phyloP scores from a whole-genome alignment of 2,797 vertebrate genomes.

The Rallus crepitans region DNA sequence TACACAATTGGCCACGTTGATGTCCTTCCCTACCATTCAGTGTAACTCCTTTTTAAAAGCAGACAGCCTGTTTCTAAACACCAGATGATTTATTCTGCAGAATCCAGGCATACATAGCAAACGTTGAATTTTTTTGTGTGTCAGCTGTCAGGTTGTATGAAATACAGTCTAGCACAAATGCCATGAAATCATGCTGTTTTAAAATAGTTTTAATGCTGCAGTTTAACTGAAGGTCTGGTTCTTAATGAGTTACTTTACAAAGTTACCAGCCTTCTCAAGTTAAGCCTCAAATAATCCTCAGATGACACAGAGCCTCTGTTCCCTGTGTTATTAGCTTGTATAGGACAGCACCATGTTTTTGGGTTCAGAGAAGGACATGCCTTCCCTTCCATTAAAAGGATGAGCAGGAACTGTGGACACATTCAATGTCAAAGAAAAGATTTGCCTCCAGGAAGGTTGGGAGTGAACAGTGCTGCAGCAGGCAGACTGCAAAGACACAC shows the following conservation, averaged over 20 bases:
- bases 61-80: neutral
- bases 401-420: neutral
- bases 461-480: neutral
- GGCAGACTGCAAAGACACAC: neutral
- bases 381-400: neutral
- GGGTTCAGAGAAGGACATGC: neutral
- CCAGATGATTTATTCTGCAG: neutral
- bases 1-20: neutral
- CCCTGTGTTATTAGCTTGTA: neutral
- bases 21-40: slow-evolving; percentile 19
- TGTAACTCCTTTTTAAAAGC: neutral
- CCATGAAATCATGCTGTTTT: neutral
- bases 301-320: neutral
- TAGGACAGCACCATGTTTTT: neutral
- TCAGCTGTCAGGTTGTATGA: neutral
- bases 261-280: neutral
- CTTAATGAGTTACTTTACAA: neutral
- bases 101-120: neutral
- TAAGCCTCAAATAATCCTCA: slow-evolving; percentile 1
- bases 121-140: neutral
- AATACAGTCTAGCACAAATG: neutral
- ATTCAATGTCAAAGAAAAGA: neutral
- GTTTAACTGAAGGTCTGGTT: neutral
- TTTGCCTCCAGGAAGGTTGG: neutral
- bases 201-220: neutral